Conservation (phyloP, 64 coral and sea anemone species). For the Dendronephthya gigantea region DNA sequence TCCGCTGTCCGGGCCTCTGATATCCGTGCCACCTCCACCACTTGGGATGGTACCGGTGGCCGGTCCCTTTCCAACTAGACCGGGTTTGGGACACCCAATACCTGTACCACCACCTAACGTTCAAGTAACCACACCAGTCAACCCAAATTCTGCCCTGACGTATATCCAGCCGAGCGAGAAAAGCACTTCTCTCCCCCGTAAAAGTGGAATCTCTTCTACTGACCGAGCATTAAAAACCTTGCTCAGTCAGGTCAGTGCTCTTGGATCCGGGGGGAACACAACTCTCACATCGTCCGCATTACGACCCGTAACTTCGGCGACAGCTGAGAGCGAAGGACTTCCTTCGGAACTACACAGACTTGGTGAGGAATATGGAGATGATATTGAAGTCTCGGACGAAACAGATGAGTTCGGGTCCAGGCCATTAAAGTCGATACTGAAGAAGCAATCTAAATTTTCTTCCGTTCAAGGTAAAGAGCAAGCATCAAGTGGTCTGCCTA, state of each 20-base stretch:
- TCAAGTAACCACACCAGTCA: too few relatives aligned
- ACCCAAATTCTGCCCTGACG: background rate
- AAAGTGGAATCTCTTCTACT: background rate
- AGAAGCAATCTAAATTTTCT: conserved; percentile 4
- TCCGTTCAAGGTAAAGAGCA: background rate
- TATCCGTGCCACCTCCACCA: background rate
- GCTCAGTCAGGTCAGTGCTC: background rate
- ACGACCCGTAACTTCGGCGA: background rate
- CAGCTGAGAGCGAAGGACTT: background rate
- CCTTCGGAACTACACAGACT: background rate
- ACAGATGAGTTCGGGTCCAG: background rate
- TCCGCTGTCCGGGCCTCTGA: background rate
- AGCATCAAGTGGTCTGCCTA: background rate
- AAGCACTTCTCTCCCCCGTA: background rate
- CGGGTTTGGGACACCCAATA: background rate
- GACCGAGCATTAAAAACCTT: background rate
- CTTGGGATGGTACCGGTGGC: background rate
- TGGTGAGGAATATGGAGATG: background rate
- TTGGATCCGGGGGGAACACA: background rate
- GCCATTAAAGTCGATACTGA: background rate
- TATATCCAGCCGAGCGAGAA: background rate
- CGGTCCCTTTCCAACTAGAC: background rate
- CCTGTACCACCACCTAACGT: too few relatives aligned
- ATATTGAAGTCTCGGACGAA: background rate
- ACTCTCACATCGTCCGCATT: background rate